A percentile compares a stretch with the other conserved stretches of the same genome.
These are phyloP conservation scores for Petromus typicus DNA, from an alignment of 2,113 vertebrate genomes.

Conservation along the genomic window DNA sequence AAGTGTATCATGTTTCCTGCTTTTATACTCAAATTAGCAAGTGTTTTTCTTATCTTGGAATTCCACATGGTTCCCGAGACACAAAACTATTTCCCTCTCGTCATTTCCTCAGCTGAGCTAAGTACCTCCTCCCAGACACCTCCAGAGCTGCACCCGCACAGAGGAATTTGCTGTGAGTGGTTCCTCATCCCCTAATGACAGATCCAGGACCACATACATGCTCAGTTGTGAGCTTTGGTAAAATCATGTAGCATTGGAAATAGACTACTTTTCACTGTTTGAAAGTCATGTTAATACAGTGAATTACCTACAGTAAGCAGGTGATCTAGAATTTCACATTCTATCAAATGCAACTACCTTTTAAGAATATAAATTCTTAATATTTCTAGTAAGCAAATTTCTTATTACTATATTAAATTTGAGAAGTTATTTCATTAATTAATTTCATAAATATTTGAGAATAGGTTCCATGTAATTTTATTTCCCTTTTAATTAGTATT, in stretches of 20 bases:
- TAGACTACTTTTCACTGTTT: background rate
- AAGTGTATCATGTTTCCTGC: slow-evolving; percentile 97
- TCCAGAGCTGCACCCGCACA: slow-evolving; percentile 33
- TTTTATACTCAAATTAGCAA: slow-evolving; percentile 95
- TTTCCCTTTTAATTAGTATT: background rate
- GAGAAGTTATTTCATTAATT: background rate
- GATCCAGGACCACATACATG: background rate
- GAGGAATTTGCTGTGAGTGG: background rate
- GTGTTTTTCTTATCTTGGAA: slow-evolving; percentile 94
- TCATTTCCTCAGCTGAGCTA: slow-evolving; percentile 91
- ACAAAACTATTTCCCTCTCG: slow-evolving; percentile 92
- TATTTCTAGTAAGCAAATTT: background rate
- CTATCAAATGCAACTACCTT: background rate
- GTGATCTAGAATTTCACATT: background rate
- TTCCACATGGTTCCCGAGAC: slow-evolving; percentile 94
- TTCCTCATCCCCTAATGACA: background rate
- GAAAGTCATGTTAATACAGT: background rate
- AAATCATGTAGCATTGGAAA: background rate
- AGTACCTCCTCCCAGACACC: slow-evolving; percentile 68
- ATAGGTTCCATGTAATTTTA: background rate
- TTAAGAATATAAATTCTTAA: slow-evolving; percentile 32
- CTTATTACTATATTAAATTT: background rate
- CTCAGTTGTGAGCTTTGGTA: background rate
- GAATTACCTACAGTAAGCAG: background rate
- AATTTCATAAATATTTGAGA: background rate